These are phyloP conservation scores for Apamea monoglypha DNA, from an alignment of 2,888 invertebrate species.

Conservation along the genomic window DNA sequence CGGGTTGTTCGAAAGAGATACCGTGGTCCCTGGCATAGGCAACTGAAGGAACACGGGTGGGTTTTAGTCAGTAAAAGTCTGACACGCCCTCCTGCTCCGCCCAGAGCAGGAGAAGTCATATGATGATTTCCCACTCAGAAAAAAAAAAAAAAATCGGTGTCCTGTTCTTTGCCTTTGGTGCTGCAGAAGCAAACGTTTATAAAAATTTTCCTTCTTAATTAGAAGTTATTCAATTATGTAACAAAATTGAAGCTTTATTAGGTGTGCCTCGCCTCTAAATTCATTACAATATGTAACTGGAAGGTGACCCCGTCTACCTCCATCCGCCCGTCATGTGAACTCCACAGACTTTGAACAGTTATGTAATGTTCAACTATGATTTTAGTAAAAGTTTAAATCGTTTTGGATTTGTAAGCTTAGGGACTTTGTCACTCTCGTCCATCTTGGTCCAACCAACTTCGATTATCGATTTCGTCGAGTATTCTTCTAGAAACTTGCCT, in stretches of 20 bases:
- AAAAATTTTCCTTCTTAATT: not conserved
- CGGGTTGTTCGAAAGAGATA: no score
- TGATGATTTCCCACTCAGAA: no score
- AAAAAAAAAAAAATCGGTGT: no score
- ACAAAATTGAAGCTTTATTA: slow-evolving; percentile 28
- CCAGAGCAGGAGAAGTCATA: no score
- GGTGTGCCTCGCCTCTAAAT: slow-evolving; percentile 49
- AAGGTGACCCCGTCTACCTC: slow-evolving; percentile 76
- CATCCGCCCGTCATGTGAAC: slow-evolving; percentile 67
- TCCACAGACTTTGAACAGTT: slow-evolving; percentile 50
- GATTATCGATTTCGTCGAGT: not conserved
- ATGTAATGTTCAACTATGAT: slow-evolving; percentile 42
- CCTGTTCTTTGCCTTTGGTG: not conserved
- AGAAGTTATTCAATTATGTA: slow-evolving; percentile 19
- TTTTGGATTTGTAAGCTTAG: slow-evolving; percentile 14
- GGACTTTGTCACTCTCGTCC: not conserved
- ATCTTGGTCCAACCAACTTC: not conserved
- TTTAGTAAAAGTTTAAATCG: slow-evolving; percentile 20
- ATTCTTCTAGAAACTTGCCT: not conserved
- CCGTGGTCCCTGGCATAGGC: no score
- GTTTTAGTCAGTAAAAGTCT: no score
- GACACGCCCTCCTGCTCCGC: no score
- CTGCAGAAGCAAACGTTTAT: not conserved
- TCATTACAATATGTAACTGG: slow-evolving; percentile 57
- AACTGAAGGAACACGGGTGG: no score